phyloP scores from a whole-genome alignment of 2,888 invertebrate genomes.

The Dryomyza anilis region DNA sequence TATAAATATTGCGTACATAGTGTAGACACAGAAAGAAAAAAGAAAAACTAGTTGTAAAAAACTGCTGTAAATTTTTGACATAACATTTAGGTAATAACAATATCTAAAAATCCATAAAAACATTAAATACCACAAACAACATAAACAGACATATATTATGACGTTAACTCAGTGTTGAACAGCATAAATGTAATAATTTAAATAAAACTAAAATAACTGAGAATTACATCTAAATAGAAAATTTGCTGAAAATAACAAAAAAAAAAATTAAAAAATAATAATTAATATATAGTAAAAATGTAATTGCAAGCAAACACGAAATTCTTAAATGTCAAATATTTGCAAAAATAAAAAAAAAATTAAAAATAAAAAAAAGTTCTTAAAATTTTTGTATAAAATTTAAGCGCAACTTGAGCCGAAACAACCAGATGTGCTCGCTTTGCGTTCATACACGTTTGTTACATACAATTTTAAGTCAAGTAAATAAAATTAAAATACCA shows the following conservation, averaged over 20 bases:
- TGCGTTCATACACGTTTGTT: conserved; percentile 6
- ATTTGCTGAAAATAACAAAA: conserved; percentile 15
- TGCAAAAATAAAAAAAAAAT: not conserved
- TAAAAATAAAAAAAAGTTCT: not conserved
- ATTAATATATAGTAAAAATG: no score
- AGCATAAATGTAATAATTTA: not conserved
- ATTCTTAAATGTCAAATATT: not conserved
- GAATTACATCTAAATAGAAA: conserved; percentile 22
- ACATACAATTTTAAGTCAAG: conserved; percentile 4
- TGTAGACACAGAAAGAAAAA: not conserved
- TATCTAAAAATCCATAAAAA: not conserved
- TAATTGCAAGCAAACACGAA: not conserved
- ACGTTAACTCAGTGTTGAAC: conserved; percentile 10
- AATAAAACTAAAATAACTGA: not conserved
- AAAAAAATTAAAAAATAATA: no score
- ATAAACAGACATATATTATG: not conserved
- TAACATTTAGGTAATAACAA: conserved; percentile 13
- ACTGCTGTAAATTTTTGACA: conserved; percentile 16
- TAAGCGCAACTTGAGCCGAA: no score
- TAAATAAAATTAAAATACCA: conserved; percentile 5
- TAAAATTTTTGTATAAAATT: no score
- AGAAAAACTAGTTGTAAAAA: conserved; percentile 14
- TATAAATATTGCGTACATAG: no score
- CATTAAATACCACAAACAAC: not conserved
- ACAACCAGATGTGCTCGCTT: not conserved